Conservation (phyloP, 2,797 vertebrate species). For the Lagodon rhomboides region DNA sequence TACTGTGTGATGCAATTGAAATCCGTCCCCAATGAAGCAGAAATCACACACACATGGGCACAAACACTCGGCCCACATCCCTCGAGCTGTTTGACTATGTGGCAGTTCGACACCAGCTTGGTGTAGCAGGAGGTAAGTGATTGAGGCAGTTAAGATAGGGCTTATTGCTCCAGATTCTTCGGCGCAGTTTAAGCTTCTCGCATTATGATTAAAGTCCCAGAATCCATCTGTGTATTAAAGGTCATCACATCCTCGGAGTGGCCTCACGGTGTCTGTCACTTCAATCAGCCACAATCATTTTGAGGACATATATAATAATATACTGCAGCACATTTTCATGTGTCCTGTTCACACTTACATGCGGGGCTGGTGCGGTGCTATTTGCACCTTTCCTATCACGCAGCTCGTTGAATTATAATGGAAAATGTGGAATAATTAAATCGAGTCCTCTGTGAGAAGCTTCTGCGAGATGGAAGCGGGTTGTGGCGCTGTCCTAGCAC, state of each 20-base stretch:
- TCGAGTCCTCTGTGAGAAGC: slow-evolving; percentile 11
- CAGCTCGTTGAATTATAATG: slow-evolving; percentile 20
- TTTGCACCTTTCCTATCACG: neutral
- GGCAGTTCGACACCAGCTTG: slow-evolving; percentile 9
- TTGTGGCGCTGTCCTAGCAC: neutral
- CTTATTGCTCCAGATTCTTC: slow-evolving; percentile 40
- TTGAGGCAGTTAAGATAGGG: slow-evolving; percentile 10
- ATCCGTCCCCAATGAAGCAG: slow-evolving; percentile 3
- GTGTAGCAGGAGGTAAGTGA: slow-evolving; percentile 40
- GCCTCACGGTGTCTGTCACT: slow-evolving; percentile 22
- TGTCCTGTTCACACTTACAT: neutral
- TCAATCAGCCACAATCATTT: slow-evolving; percentile 19
- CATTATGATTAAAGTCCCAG: slow-evolving; percentile 48
- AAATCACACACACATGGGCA: slow-evolving; percentile 3
- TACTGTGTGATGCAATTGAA: slow-evolving; percentile 25
- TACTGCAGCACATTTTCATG: neutral
- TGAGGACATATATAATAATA: neutral
- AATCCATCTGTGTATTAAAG: slow-evolving; percentile 50
- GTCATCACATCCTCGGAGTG: slow-evolving; percentile 33
- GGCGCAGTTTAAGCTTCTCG: slow-evolving; percentile 48
- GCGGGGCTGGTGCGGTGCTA: neutral
- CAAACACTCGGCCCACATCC: neutral
- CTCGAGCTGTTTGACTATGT: slow-evolving; percentile 26
- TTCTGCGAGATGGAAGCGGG: neutral
- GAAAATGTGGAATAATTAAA: slow-evolving; percentile 36